Conservation (phyloP, 1,140 invertebrate genomes). For the Hetaerina americana region DNA sequence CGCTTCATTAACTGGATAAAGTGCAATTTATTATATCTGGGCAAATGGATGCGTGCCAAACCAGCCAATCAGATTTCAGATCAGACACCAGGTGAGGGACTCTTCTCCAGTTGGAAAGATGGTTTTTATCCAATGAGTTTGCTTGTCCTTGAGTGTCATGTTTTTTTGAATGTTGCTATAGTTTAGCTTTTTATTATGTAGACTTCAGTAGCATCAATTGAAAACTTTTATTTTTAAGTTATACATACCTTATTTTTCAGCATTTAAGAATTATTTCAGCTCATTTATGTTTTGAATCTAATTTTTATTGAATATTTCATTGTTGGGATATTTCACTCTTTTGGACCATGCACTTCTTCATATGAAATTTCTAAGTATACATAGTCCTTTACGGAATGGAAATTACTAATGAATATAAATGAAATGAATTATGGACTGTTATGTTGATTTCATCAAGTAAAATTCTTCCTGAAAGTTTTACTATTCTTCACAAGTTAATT, state of each 20-base stretch:
- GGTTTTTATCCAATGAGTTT: conserved; percentile 52
- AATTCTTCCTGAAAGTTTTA: not conserved
- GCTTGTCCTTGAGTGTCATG: conserved; percentile 14
- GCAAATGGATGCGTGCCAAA: conserved; percentile 73
- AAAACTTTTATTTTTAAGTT: not conserved
- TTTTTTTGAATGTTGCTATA: conserved; percentile 8
- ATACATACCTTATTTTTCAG: not conserved
- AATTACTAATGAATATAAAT: not conserved
- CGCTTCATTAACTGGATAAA: conserved; percentile 85
- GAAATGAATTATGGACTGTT: not conserved
- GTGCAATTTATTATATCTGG: conserved; percentile 50
- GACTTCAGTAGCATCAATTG: conserved; percentile 7
- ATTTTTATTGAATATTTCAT: conserved; percentile 1
- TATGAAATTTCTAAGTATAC: not conserved
- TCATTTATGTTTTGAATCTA: not conserved
- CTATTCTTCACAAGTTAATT: not conserved
- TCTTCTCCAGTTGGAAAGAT: conserved; percentile 71
- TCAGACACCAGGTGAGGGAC: conserved; percentile 82
- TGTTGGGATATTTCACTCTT: conserved; percentile 1
- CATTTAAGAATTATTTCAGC: not conserved
- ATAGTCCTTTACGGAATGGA: not conserved
- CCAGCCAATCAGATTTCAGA: conserved; percentile 89
- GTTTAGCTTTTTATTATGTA: conserved; percentile 5
- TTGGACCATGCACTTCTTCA: not conserved
- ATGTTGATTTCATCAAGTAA: not conserved